phyloP scores from a whole-genome alignment of 2,113 vertebrate genomes.

The Chloebia gouldiae region DNA sequence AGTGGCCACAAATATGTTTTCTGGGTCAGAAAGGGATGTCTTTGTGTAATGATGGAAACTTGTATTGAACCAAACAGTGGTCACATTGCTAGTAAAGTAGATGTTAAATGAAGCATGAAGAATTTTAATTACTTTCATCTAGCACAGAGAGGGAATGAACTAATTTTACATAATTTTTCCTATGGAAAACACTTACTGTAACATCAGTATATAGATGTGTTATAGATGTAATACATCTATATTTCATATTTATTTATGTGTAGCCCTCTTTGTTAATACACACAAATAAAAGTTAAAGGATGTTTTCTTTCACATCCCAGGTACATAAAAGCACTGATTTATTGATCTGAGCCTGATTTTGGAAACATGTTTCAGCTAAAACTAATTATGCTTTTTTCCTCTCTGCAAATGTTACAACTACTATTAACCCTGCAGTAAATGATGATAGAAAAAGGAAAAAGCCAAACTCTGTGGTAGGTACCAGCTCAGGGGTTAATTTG shows the following conservation, averaged over 20 bases:
- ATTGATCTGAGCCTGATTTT: not conserved
- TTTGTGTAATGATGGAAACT: conserved; percentile 7
- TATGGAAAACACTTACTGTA: not conserved
- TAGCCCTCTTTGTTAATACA: not conserved
- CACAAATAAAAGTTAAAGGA: not conserved
- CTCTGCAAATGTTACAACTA: not conserved
- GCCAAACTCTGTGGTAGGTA: not conserved
- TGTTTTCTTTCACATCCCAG: not conserved
- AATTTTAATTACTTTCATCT: conserved; percentile 40
- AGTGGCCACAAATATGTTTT: not conserved
- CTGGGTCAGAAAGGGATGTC: not conserved
- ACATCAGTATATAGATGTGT: not conserved
- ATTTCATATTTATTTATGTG: not conserved
- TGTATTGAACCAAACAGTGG: conserved; percentile 16
- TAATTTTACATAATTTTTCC: conserved; percentile 13
- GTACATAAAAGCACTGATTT: not conserved
- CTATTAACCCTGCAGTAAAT: not conserved
- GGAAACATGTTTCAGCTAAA: not conserved
- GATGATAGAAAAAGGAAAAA: not conserved
- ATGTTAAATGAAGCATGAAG: not conserved
- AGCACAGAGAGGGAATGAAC: not conserved
- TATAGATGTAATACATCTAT: not conserved
- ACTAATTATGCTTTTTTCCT: not conserved
- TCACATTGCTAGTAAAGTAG: conserved; percentile 5
- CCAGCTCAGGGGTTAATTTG: conserved; percentile 35